Evolutionary conservation across 1,140 invertebrate genomes (phyloP), one percentile per base, ranked within the genome.

Genomic region (Drosophila micromelanica): DNA sequence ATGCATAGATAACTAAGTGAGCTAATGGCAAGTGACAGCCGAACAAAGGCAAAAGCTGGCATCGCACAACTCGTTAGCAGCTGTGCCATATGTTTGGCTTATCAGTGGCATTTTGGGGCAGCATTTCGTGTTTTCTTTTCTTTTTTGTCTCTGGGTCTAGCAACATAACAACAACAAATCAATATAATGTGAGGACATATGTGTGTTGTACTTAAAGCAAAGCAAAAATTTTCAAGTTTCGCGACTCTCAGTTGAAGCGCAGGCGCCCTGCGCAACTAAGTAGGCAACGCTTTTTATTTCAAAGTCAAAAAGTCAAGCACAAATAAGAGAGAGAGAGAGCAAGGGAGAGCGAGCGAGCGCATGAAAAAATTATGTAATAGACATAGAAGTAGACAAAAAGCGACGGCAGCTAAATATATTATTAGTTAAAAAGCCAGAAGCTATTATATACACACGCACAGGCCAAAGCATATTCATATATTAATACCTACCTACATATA

Each of bases 231-330:
- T 30, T 15, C 54, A 38, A 35, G 9, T 8, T 35, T 35, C 32
- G 32, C 32, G 30, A 35, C 62, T 72, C 37, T 57, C 38, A 43
- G 38, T 54, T 56, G 43, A 12, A 40, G 82, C 81, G 82, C 82
- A 86, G 67, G 82, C 82, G 80, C 77, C 42, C 52, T 45, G 69
- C 80, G 71, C 82, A 51, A 30, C 64, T 57, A 86, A 70, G 76
- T 86, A 87, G 78, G 84, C 82, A 86, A 75, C 68, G 65, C 60
- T 62, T 71, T 82, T 74, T 65, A 86, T 86, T 87, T 86, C 82
- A 86, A 86, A 87, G 82, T 86, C 82, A 86, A 86, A 86, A 87
- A 87, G 82, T 86, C 82, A 86, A 86, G 38, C 59, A 27, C 35
- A 43, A 37, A 13, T 35, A 27, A 46, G 56, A 69, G 5, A 55